These are phyloP conservation scores for Eurystomus glaucurus DNA, from an alignment of 2,797 vertebrate genomes.

Conservation along the genomic window DNA sequence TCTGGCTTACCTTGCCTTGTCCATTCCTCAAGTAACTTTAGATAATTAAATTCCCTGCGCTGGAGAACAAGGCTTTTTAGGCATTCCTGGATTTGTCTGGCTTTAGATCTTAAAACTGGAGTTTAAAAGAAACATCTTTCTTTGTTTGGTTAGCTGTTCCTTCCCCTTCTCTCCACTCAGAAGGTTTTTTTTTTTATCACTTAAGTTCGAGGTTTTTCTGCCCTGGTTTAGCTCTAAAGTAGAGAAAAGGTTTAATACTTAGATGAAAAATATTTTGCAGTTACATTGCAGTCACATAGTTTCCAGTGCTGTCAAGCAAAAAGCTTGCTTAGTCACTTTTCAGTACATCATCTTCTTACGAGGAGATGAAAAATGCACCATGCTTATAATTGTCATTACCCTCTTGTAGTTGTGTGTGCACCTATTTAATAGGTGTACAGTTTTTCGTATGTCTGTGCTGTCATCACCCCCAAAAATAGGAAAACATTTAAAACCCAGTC, in stretches of 20 bases:
- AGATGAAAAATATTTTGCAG: not conserved
- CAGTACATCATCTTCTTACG: not conserved
- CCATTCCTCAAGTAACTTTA: not conserved
- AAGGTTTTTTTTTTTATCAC: not conserved
- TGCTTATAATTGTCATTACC: not conserved
- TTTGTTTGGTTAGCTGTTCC: slow-evolving; percentile 20
- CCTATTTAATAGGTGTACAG: not conserved
- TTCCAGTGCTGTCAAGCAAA: not conserved
- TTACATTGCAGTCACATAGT: not conserved
- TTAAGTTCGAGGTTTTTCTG: not conserved
- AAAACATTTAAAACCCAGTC: not conserved
- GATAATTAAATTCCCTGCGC: slow-evolving; percentile 2
- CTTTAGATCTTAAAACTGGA: not conserved
- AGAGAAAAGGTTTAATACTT: not conserved
- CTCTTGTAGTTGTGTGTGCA: accelerated
- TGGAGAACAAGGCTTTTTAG: not conserved
- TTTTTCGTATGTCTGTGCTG: not conserved
- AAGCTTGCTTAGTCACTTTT: not conserved
- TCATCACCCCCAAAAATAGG: not conserved
- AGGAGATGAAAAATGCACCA: not conserved
- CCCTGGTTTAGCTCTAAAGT: not conserved
- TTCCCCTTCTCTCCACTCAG: not conserved
- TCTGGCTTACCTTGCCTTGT: not conserved
- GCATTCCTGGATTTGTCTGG: slow-evolving; percentile 41
- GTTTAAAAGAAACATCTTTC: slow-evolving; percentile 29